Evolutionary conservation across 2,797 vertebrate species (phyloP).

Genomic region (Notoglanidium macrostoma): DNA sequence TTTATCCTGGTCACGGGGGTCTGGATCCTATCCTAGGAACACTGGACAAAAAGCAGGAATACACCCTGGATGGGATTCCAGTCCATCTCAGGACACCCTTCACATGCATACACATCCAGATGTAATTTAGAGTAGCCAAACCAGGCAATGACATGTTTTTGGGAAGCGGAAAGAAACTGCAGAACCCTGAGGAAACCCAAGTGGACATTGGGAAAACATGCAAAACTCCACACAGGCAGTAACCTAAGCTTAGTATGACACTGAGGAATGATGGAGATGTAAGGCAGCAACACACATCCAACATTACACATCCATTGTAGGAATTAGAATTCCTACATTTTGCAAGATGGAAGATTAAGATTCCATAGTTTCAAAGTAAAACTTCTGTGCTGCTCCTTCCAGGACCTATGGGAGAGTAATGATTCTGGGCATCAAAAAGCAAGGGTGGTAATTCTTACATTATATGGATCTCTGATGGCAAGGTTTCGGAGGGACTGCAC

Average conservation of each 20-base stretch:
- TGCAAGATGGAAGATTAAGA: neutral
- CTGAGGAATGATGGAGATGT: neutral
- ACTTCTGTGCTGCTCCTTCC: neutral
- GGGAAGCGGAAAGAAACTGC: neutral
- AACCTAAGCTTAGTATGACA: neutral
- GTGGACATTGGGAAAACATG: neutral
- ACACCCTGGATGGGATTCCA: neutral
- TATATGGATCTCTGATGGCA: constrained; percentile 75
- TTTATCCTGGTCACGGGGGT: neutral
- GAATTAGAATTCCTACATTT: neutral
- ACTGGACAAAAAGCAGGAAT: neutral
- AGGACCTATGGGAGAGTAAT: neutral
- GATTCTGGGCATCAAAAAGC: neutral
- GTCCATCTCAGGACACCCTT: neutral
- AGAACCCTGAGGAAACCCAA: neutral
- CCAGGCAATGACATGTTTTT: neutral
- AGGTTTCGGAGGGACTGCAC: constrained; percentile 82
- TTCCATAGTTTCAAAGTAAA: neutral
- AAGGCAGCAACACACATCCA: neutral
- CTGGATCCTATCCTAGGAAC: neutral
- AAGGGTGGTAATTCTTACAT: constrained; percentile 67
- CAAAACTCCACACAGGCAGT: neutral
- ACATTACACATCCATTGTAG: too few species aligned
- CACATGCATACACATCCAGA: neutral
- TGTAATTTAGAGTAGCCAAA: neutral